Conservation (phyloP, 2,113 vertebrate genomes). For the Stercorarius parasiticus region DNA sequence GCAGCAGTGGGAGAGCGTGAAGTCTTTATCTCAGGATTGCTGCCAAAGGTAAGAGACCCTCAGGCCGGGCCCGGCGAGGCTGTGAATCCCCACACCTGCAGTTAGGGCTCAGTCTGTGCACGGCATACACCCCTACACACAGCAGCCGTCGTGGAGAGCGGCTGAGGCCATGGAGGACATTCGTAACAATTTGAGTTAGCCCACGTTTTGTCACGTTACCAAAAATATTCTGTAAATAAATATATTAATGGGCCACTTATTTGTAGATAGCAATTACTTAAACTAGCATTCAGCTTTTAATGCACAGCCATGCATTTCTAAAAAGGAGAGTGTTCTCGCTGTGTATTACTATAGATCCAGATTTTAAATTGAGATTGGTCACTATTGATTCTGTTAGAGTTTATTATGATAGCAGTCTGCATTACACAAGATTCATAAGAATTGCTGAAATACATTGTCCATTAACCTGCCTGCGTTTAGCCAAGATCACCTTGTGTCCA, state of each 20-base stretch:
- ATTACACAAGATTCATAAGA: background rate
- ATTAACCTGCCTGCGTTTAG: background rate
- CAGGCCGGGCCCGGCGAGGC: background rate
- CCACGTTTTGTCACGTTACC: background rate
- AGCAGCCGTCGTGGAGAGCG: background rate
- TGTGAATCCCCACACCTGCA: fast-evolving
- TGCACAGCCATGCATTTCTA: background rate
- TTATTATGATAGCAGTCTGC: background rate
- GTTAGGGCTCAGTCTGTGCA: background rate
- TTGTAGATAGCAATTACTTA: background rate
- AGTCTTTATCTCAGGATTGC: fast-evolving
- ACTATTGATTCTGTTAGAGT: background rate
- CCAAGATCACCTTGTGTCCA: background rate
- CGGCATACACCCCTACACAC: background rate
- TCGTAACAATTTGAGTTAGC: background rate
- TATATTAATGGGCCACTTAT: background rate
- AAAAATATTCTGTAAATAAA: background rate
- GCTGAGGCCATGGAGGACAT: background rate
- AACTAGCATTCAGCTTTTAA: background rate
- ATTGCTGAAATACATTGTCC: background rate
- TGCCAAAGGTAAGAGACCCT: background rate
- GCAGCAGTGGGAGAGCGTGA: background rate
- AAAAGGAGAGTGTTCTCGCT: background rate
- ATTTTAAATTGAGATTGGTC: background rate
- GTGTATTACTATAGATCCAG: background rate